phyloP scores from a whole-genome alignment of 2,888 invertebrate species.

The Trichogramma dendrolimi region DNA sequence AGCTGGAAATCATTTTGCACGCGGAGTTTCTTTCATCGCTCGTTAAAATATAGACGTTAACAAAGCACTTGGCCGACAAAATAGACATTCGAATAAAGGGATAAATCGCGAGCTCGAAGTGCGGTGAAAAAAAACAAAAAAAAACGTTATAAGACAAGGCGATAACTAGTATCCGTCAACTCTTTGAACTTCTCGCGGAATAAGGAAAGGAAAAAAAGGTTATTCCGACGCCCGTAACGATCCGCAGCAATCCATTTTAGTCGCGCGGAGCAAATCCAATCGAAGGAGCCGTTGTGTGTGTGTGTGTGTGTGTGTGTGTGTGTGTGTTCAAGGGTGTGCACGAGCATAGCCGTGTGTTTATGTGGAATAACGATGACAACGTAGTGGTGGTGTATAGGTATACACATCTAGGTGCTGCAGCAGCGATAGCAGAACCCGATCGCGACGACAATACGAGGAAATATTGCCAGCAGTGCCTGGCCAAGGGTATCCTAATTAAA shows the following conservation, averaged over 20 bases:
- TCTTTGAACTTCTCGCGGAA: neutral
- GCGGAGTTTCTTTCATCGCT: neutral
- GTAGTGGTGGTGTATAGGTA: too few species aligned
- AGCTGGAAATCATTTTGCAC: too few species aligned
- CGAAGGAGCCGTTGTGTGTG: neutral
- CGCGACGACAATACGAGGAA: too few species aligned
- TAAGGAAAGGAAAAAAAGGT: neutral
- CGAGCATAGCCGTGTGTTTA: too few species aligned
- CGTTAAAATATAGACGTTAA: slow-evolving; percentile 6
- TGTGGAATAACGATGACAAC: too few species aligned
- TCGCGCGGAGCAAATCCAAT: slow-evolving; percentile 9
- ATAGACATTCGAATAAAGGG: too few species aligned
- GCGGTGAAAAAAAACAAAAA: slow-evolving; percentile 1
- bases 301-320: neutral
- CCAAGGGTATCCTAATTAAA: too few species aligned
- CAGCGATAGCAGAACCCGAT: too few species aligned
- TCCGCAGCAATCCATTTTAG: neutral
- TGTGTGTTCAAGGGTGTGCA: too few species aligned
- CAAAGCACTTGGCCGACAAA: too few species aligned
- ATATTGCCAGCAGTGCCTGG: too few species aligned
- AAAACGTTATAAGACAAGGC: slow-evolving; percentile 2
- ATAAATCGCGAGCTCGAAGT: neutral
- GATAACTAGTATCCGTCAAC: neutral
- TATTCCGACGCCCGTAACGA: neutral
- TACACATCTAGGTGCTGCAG: too few species aligned